Evolutionary conservation across 2,113 vertebrate genomes (phyloP).

Genomic region (Felis chaus): DNA sequence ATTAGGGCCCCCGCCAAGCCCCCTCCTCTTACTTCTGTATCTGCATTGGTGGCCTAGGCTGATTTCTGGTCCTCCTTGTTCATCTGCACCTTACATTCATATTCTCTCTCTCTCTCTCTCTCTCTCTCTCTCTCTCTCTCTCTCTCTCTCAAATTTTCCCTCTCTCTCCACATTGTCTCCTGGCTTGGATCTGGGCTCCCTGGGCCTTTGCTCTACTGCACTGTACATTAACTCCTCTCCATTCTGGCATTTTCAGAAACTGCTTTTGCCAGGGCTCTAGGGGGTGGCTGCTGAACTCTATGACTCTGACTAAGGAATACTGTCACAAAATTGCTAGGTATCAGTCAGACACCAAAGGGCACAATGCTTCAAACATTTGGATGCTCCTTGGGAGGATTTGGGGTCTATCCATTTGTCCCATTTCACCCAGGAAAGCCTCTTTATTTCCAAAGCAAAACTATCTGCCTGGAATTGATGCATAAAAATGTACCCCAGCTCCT

Average conservation of each 20-base stretch:
- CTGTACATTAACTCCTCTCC: slow-evolving; percentile 42
- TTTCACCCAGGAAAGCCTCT: slow-evolving; percentile 12
- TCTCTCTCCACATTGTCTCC: neutral
- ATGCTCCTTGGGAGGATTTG: neutral
- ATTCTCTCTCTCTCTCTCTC: neutral
- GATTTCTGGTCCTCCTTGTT: neutral
- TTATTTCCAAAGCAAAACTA: slow-evolving; percentile 43
- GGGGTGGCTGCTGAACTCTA: slow-evolving; percentile 67
- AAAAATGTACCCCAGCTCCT: neutral
- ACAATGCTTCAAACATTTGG: neutral
- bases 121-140: neutral
- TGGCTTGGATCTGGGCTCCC: slow-evolving; percentile 51
- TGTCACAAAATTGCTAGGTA: neutral
- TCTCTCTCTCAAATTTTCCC: neutral
- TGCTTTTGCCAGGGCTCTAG: slow-evolving; percentile 58
- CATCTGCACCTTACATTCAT: neutral
- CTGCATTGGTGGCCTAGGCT: slow-evolving; percentile 21
- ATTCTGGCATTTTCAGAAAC: slow-evolving; percentile 60
- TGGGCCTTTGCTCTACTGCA: slow-evolving; percentile 14
- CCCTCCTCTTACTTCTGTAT: slow-evolving; percentile 56
- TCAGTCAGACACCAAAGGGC: slow-evolving; percentile 23
- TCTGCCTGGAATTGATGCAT: slow-evolving; percentile 39
- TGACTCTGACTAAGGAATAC: slow-evolving; percentile 45
- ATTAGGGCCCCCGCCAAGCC: slow-evolving; percentile 11
- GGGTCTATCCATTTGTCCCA: neutral